Conservation (phyloP, 2,888 invertebrate genomes). For the Tetragonula carbonaria region DNA sequence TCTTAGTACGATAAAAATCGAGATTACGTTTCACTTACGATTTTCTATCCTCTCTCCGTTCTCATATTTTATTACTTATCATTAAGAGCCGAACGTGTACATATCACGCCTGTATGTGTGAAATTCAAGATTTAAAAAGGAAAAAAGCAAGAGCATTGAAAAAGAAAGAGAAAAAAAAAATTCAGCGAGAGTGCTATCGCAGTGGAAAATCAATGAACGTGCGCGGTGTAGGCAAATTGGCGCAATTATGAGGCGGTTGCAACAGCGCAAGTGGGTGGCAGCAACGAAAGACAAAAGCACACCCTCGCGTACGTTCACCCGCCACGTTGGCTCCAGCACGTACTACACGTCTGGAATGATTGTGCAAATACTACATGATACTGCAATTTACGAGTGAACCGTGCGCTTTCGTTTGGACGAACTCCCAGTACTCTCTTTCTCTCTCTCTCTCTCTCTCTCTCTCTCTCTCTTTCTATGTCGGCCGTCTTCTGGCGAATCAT, state of each 20-base stretch:
- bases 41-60: no score
- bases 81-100: no score
- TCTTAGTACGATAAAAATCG: no score
- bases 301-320: constrained; percentile 58
- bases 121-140: no score
- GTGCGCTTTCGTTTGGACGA: constrained; percentile 32
- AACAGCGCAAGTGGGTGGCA: constrained; percentile 38
- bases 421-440: neutral
- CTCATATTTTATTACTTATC: no score
- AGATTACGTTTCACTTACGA: no score
- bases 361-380: constrained; percentile 51
- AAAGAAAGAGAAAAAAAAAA: neutral
- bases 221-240: constrained; percentile 37
- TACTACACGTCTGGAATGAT: constrained; percentile 38
- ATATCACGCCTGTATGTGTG: no score
- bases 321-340: constrained; percentile 19
- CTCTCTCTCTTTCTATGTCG: no score
- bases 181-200: neutral
- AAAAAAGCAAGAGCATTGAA: no score
- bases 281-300: constrained; percentile 56
- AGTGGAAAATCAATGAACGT: neutral
- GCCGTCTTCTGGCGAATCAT: constrained; percentile 6
- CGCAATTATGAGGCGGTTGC: constrained; percentile 46
- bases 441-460: no score
- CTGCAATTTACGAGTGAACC: constrained; percentile 33